Evolutionary conservation across 2,888 invertebrate species (phyloP).

Genomic region (Clunio marinus): DNA sequence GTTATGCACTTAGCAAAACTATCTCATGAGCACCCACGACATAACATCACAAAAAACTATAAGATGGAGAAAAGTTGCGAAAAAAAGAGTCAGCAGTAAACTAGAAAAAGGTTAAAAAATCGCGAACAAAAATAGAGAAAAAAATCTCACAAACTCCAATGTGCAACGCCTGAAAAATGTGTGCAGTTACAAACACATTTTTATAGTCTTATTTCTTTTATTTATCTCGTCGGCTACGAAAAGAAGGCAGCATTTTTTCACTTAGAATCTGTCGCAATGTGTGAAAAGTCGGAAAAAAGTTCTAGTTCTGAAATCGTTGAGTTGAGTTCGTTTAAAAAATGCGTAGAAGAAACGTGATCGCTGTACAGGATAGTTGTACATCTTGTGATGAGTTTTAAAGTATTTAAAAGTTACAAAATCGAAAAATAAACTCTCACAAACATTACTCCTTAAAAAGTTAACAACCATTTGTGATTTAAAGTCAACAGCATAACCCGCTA

Average conservation of each 20-base stretch:
- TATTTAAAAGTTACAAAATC: not conserved
- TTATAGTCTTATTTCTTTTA: not conserved
- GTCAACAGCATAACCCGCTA: no score
- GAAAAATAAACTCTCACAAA: no score
- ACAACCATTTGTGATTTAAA: no score
- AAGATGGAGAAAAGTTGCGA: not conserved
- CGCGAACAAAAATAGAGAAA: conserved; percentile 6
- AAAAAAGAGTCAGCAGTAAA: not conserved
- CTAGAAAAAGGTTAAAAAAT: conserved; percentile 9
- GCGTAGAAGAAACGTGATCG: not conserved
- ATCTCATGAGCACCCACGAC: not conserved
- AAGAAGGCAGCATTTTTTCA: not conserved
- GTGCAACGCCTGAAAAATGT: conserved; percentile 2
- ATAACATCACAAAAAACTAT: not conserved
- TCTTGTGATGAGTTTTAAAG: not conserved
- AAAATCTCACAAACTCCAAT: not conserved
- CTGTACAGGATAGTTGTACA: not conserved
- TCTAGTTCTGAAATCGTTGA: not conserved
- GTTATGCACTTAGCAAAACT: no score
- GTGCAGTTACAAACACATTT: conserved; percentile 6
- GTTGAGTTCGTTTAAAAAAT: no score
- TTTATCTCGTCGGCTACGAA: not conserved
- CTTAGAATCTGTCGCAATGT: conserved; percentile 7
- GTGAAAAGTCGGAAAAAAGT: conserved; percentile 10
- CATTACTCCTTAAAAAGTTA: no score